Percentiles rank a stretch among this genome's conserved stretches.
These are phyloP conservation scores for Strix aluco DNA, from an alignment of 2,113 vertebrate species.

Conservation along the genomic window DNA sequence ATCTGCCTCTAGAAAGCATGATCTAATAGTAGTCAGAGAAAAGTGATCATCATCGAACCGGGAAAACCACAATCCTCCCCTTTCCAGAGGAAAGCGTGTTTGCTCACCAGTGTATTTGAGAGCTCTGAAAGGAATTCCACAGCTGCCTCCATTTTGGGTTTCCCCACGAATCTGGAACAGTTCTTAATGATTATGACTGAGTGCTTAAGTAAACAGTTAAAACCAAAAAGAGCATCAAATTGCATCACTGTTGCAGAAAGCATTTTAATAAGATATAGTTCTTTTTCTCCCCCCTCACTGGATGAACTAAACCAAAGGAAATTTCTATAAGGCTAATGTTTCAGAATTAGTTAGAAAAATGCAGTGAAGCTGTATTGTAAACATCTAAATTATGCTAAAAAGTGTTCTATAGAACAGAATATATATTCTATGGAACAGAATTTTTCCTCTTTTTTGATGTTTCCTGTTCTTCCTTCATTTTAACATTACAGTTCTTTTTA, in stretches of 20 bases:
- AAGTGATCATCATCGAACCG: background rate
- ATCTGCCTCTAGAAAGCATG: background rate
- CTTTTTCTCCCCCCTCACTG: background rate
- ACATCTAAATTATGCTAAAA: background rate
- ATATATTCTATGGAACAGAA: background rate
- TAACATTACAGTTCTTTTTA: background rate
- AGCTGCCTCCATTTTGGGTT: slow-evolving; percentile 35
- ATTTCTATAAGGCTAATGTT: background rate
- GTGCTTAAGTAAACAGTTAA: slow-evolving; percentile 27
- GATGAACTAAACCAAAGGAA: background rate
- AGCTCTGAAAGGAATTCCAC: slow-evolving; percentile 19
- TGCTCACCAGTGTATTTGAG: background rate
- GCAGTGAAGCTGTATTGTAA: background rate
- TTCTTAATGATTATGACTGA: background rate
- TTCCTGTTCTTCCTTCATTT: background rate
- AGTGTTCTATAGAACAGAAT: background rate
- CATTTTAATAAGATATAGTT: background rate
- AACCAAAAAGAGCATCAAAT: background rate
- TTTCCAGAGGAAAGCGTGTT: background rate
- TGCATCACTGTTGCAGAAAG: background rate
- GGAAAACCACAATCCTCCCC: slow-evolving; percentile 31
- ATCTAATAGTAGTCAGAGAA: background rate
- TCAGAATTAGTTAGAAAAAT: background rate
- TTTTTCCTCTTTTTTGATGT: background rate
- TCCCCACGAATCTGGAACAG: background rate